Conservation (phyloP, 2,113 vertebrate genomes). For the Ascaphus truei region DNA sequence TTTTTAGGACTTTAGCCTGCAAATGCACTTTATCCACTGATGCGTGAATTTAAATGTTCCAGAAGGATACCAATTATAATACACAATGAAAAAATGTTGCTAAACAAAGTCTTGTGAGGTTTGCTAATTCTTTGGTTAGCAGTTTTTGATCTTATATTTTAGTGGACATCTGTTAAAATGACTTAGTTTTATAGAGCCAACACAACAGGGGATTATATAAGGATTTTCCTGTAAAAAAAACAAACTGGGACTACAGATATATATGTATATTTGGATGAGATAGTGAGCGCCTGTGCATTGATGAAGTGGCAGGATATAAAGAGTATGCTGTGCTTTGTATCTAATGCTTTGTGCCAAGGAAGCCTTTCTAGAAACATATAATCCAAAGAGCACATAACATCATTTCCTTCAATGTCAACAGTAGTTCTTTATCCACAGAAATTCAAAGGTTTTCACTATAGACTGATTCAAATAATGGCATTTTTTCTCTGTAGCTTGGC, state of each 20-base stretch:
- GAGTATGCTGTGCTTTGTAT: background rate
- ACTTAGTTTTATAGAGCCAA: background rate
- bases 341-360: background rate
- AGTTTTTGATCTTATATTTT: no score
- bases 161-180: background rate
- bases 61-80: no score
- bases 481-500: background rate
- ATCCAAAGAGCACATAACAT: background rate
- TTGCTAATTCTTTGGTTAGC: background rate
- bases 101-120: no score
- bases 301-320: conserved; percentile 4
- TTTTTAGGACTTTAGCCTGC: no score
- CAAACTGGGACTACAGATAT: no score
- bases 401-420: background rate
- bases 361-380: background rate
- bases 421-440: background rate
- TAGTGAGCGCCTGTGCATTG: conserved; percentile 15
- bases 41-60: no score
- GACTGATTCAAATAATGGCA: background rate
- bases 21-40: no score
- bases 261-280: background rate
- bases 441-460: background rate
- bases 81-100: no score
- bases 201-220: background rate
- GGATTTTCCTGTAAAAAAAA: background rate